Evolutionary conservation across 2,113 vertebrate species (phyloP).

Genomic region (Micronycteris hirsuta): DNA sequence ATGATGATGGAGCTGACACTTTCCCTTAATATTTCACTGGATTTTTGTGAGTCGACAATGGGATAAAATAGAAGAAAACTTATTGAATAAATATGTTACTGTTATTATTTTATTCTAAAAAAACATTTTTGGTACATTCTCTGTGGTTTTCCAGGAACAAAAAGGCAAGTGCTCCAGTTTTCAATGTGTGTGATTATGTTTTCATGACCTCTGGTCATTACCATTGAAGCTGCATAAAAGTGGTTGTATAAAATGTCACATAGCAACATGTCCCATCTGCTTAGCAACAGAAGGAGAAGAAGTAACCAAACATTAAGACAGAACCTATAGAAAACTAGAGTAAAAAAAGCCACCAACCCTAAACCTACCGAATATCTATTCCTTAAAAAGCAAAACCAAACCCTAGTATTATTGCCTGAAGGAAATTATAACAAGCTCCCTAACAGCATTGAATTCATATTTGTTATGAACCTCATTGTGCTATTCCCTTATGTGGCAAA

Average conservation of each 20-base stretch:
- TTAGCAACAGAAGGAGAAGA: slow-evolving; percentile 49
- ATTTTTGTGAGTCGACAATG: not conserved
- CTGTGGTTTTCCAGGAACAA: slow-evolving; percentile 1
- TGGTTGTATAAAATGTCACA: slow-evolving; percentile 33
- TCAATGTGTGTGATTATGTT: slow-evolving; percentile 42
- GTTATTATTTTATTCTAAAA: not conserved
- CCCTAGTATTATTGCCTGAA: not conserved
- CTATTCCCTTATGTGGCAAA: not conserved
- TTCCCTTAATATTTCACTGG: not conserved
- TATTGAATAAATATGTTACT: not conserved
- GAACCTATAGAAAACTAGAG: not conserved
- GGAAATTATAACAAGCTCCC: not conserved
- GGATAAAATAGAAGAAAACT: not conserved
- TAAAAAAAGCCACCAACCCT: not conserved
- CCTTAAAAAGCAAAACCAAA: not conserved
- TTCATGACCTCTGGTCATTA: slow-evolving; percentile 57
- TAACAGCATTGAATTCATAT: not conserved
- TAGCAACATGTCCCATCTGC: slow-evolving; percentile 47
- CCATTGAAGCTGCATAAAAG: not conserved
- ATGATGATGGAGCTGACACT: not conserved
- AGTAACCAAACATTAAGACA: slow-evolving; percentile 21
- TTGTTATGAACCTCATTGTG: not conserved
- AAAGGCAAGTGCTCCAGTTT: slow-evolving; percentile 5
- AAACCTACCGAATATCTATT: not conserved
- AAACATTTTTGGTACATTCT: not conserved